A percentile compares a stretch with the other conserved stretches of the same genome.
phyloP scores from a whole-genome alignment of 1,140 invertebrate genomes.

The Cepaea nemoralis region DNA sequence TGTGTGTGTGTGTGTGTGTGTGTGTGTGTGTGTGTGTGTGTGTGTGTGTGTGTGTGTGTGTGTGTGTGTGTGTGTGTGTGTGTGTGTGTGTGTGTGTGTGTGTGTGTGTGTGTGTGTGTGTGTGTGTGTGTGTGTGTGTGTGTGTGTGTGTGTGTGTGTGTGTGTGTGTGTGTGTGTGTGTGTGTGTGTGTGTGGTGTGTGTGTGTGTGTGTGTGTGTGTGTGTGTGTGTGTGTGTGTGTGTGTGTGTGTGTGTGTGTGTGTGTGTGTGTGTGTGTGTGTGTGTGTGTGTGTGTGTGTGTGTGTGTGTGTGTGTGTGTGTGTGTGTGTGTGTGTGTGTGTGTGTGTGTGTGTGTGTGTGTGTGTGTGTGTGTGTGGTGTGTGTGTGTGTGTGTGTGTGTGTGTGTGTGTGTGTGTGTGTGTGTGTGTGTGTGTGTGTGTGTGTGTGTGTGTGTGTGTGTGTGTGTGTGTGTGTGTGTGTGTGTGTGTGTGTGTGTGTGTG shows the following conservation, averaged over 20 bases:
- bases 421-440: background rate
- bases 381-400: constrained; percentile 1
- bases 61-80: constrained; percentile 35
- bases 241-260: background rate
- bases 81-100: constrained; percentile 37
- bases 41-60: constrained; percentile 32
- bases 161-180: constrained; percentile 10
- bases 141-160: constrained; percentile 1
- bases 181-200: too few species aligned
- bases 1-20: constrained; percentile 28
- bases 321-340: too few species aligned
- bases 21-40: constrained; percentile 27
- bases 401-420: background rate
- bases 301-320: too few species aligned
- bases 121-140: constrained; percentile 5
- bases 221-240: background rate
- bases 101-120: constrained; percentile 39
- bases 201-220: background rate
- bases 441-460: constrained; percentile 23
- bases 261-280: too few species aligned
- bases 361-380: constrained; percentile 16
- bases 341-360: constrained; percentile 27
- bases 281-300: too few species aligned
- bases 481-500: constrained; percentile 29
- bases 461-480: constrained; percentile 28